Conservation (phyloP, 2,113 vertebrate genomes). For the Megaceryle torquata region DNA sequence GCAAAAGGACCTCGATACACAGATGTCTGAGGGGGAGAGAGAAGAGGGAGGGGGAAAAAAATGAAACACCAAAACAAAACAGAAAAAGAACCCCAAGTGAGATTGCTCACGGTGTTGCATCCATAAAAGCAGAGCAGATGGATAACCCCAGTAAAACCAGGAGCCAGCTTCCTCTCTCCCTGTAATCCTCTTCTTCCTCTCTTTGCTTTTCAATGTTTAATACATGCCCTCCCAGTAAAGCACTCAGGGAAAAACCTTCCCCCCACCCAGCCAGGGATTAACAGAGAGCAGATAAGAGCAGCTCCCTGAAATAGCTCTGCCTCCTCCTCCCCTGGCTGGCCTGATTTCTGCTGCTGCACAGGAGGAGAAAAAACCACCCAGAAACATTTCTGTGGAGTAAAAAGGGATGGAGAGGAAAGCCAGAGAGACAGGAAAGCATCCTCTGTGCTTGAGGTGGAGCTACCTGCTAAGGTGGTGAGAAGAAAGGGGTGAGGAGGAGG, state of each 20-base stretch:
- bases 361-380: neutral
- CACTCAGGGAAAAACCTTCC: conserved; percentile 4
- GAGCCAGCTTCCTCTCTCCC: neutral
- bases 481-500: fast-evolving
- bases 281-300: conserved; percentile 35
- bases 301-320: conserved; percentile 57
- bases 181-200: conserved; percentile 52
- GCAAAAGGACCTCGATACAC: neutral
- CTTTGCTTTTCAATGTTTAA: conserved; percentile 49
- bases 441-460: neutral
- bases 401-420: neutral
- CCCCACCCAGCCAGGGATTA: conserved; percentile 45
- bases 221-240: neutral
- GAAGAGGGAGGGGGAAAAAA: neutral
- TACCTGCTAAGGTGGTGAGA: neutral
- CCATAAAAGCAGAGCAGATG: conserved; percentile 32
- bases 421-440: neutral
- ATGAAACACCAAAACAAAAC: neutral
- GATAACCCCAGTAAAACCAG: neutral
- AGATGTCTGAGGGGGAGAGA: neutral
- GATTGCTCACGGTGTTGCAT: neutral
- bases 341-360: conserved; percentile 26
- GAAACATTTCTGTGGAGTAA: neutral
- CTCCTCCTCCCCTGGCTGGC: conserved; percentile 46
- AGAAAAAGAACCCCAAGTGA: neutral